A percentile compares a stretch with the other conserved stretches of the same genome.
Conservation (phyloP, 2,113 vertebrate species). For the Emydocephalus ijimae region DNA sequence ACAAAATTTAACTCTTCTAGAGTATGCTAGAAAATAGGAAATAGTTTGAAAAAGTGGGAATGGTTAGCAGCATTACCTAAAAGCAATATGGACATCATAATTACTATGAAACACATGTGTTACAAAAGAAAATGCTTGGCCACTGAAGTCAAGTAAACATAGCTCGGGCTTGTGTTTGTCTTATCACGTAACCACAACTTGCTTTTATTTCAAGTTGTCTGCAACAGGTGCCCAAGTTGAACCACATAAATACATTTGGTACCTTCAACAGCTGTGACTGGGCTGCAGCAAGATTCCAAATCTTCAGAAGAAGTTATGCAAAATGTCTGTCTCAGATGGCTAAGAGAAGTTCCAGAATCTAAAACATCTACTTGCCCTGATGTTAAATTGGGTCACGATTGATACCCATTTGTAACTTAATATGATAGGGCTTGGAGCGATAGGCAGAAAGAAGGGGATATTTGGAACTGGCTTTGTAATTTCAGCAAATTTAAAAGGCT, state of each 20-base stretch:
- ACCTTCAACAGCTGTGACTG: slow-evolving; percentile 71
- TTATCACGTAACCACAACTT: slow-evolving; percentile 50
- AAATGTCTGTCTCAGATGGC: slow-evolving; percentile 55
- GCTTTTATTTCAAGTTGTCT: slow-evolving; percentile 60
- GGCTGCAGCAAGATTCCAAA: slow-evolving; percentile 44
- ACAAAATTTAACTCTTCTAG: neutral
- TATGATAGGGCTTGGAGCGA: slow-evolving; percentile 46
- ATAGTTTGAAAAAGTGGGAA: neutral
- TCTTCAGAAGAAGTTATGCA: slow-evolving; percentile 57
- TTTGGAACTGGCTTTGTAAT: slow-evolving; percentile 28
- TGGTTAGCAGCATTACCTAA: neutral
- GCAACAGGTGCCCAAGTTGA: slow-evolving; percentile 66
- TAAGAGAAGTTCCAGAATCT: slow-evolving; percentile 65
- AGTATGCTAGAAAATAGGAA: neutral
- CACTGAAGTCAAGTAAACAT: slow-evolving; percentile 35
- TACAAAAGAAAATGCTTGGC: slow-evolving; percentile 41
- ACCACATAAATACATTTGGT: slow-evolving; percentile 51
- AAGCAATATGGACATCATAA: slow-evolving; percentile 22
- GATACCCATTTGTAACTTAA: slow-evolving; percentile 66
- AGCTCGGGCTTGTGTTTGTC: slow-evolving; percentile 37
- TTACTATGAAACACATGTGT: neutral
- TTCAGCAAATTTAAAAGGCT: neutral
- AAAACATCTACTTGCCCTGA: slow-evolving; percentile 72
- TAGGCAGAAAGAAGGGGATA: slow-evolving; percentile 25
- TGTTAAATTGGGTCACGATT: slow-evolving; percentile 63